Conservation (phyloP, 1,140 invertebrate genomes). For the Muscidifurax raptorellus region DNA sequence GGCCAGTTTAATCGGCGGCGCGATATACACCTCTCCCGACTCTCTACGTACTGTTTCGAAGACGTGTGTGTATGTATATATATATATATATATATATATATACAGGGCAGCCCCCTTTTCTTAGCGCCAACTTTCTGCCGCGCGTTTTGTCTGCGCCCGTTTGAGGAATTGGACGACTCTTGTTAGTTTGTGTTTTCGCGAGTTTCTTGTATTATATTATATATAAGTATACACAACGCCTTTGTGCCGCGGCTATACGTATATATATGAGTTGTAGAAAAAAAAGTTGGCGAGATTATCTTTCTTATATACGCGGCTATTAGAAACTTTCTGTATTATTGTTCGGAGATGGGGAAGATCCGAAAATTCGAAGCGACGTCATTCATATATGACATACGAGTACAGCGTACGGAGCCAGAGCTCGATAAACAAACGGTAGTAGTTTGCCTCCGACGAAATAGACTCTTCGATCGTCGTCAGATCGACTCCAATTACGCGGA, state of each 20-base stretch:
- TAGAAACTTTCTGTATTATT: too few species aligned
- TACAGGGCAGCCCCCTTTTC: not conserved
- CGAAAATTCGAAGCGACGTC: too few species aligned
- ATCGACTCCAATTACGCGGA: not conserved
- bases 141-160: not conserved
- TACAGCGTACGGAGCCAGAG: too few species aligned
- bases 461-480: not conserved
- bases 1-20: constrained; percentile 36
- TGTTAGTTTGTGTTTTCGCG: not conserved
- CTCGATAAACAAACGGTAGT: not conserved
- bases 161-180: constrained; percentile 7
- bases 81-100: not conserved
- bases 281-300: too few species aligned
- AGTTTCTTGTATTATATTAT: not conserved
- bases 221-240: too few species aligned
- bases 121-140: not conserved
- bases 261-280: not conserved
- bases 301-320: not conserved
- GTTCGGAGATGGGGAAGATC: too few species aligned
- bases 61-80: not conserved
- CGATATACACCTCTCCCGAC: not conserved
- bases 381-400: too few species aligned
- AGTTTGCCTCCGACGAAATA: not conserved
- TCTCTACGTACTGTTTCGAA: not conserved
- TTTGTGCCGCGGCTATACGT: too few species aligned